Evolutionary conservation across 2,888 invertebrate species (phyloP).

Genomic region (Melinaea menophilus): DNA sequence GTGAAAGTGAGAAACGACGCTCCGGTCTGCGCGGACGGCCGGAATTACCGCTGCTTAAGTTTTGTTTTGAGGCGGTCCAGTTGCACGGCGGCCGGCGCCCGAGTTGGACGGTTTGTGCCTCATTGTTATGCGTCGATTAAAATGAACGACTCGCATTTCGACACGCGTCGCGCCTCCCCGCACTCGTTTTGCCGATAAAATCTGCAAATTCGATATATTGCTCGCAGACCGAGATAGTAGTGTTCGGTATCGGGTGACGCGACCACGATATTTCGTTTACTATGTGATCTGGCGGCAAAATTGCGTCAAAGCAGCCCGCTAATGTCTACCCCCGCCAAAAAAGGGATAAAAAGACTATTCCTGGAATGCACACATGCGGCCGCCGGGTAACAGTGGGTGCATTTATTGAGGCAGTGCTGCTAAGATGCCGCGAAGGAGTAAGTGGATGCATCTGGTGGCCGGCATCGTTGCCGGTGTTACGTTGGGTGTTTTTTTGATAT

Average conservation of each 20-base stretch:
- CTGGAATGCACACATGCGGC: conserved; percentile 74
- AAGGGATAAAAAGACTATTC: conserved; percentile 72
- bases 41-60: conserved; percentile 67
- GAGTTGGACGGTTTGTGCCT: conserved; percentile 47
- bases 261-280: conserved; percentile 54
- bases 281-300: conserved; percentile 68
- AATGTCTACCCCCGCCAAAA: conserved; percentile 69
- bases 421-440: conserved; percentile 72
- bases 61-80: conserved; percentile 64
- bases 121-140: conserved; percentile 37
- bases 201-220: conserved; percentile 71
- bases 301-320: conserved; percentile 55
- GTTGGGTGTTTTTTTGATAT: conserved; percentile 75
- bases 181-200: conserved; percentile 59
- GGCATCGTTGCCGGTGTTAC: conserved; percentile 78
- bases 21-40: conserved; percentile 53
- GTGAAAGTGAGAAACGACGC: conserved; percentile 40
- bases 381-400: conserved; percentile 62
- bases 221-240: conserved; percentile 61
- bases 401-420: conserved; percentile 54
- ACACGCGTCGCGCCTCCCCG: conserved; percentile 59
- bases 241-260: conserved; percentile 55
- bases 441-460: conserved; percentile 74
- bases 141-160: conserved; percentile 63
- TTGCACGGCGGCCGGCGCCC: conserved; percentile 62